These are phyloP conservation scores for Synanthedon andrenaeformis DNA, from an alignment of 2,888 invertebrate species.

Conservation along the genomic window DNA sequence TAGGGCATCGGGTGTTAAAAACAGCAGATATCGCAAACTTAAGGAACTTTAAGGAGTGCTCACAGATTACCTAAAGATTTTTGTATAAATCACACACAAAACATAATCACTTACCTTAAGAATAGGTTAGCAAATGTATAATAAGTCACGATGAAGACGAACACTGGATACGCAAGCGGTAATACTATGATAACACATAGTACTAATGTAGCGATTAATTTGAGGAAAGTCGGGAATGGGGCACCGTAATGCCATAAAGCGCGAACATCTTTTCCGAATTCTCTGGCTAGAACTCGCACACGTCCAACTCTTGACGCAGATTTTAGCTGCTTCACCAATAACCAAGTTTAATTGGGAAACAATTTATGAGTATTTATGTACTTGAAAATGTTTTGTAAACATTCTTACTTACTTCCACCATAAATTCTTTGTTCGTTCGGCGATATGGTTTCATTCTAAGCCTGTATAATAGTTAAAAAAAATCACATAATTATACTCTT, in stretches of 20 bases:
- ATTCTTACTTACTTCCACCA: conserved; percentile 42
- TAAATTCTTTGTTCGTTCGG: conserved; percentile 48
- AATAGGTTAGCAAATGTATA: conserved; percentile 49
- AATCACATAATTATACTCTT: neutral
- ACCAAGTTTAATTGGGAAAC: neutral
- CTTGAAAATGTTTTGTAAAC: neutral
- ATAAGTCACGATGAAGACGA: conserved; percentile 40
- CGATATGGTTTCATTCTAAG: conserved; percentile 55
- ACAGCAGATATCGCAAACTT: neutral
- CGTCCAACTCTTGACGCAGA: conserved; percentile 42
- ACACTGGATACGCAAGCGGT: conserved; percentile 53
- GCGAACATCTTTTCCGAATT: conserved; percentile 45
- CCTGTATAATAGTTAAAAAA: neutral
- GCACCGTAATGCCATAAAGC: conserved; percentile 59
- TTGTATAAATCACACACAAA: too few relatives aligned
- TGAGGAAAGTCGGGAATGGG: conserved; percentile 62
- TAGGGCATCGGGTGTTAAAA: too few relatives aligned
- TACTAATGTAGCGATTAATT: conserved; percentile 50
- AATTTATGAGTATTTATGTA: neutral
- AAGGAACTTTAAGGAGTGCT: too few relatives aligned
- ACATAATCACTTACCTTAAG: conserved; percentile 31
- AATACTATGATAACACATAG: conserved; percentile 44
- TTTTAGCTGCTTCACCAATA: conserved; percentile 35
- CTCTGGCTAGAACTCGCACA: conserved; percentile 34
- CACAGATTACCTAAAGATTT: too few relatives aligned